phyloP scores from a whole-genome alignment of 1,140 invertebrate genomes.

The Capitella teleta region DNA sequence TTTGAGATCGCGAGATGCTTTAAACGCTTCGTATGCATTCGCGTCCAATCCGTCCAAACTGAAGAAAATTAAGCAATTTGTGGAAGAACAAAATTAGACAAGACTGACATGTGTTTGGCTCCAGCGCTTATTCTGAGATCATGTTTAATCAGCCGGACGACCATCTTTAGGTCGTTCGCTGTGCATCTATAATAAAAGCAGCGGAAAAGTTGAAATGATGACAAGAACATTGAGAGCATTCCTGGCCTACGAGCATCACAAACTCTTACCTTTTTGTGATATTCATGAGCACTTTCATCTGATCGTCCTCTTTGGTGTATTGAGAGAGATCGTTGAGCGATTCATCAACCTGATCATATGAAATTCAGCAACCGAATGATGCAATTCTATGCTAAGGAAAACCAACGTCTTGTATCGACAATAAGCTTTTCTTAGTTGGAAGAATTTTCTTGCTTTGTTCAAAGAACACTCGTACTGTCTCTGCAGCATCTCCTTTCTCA shows the following conservation, averaged over 20 bases:
- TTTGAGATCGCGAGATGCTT: constrained; percentile 66
- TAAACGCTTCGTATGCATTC: constrained; percentile 76
- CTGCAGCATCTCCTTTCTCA: constrained; percentile 78
- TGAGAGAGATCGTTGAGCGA: constrained; percentile 61
- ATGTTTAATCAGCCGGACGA: constrained; percentile 77
- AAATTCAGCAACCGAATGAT: too few species aligned
- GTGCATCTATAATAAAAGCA: constrained; percentile 56
- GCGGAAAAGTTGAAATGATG: not conserved
- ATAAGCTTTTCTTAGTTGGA: constrained; percentile 55
- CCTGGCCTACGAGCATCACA: not conserved
- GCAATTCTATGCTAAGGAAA: too few species aligned
- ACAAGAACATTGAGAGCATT: not conserved
- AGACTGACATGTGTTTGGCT: constrained; percentile 70
- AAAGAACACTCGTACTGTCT: constrained; percentile 73
- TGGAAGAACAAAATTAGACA: not conserved
- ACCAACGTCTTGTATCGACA: constrained; percentile 60
- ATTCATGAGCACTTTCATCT: constrained; percentile 60
- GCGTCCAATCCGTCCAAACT: constrained; percentile 67
- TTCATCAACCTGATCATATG: constrained; percentile 55
- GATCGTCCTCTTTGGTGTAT: constrained; percentile 77
- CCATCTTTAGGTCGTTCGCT: constrained; percentile 69
- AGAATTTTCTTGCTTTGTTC: constrained; percentile 51
- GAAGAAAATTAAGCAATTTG: not conserved
- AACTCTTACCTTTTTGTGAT: constrained; percentile 51
- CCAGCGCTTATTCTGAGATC: constrained; percentile 85